These are phyloP conservation scores for Spicauda simplicius DNA, from an alignment of 2,888 invertebrate genomes.

Conservation along the genomic window DNA sequence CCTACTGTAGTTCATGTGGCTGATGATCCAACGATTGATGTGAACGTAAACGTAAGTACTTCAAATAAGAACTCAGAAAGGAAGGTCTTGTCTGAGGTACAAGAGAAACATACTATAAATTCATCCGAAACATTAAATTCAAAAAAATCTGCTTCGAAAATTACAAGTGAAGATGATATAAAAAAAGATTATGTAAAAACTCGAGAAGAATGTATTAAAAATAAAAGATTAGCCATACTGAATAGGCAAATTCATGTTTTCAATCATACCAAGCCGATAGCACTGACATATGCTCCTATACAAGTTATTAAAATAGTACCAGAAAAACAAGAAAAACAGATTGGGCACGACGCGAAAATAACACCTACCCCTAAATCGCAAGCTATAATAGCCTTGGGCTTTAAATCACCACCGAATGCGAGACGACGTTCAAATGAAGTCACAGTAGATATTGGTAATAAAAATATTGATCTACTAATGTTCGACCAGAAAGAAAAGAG, in stretches of 20 bases:
- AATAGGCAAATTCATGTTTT: constrained; percentile 59
- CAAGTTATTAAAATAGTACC: constrained; percentile 33
- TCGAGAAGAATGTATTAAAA: constrained; percentile 54
- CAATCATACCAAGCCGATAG: constrained; percentile 55
- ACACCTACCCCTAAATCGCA: neutral
- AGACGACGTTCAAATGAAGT: neutral
- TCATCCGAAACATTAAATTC: constrained; percentile 31
- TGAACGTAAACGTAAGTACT: constrained; percentile 43
- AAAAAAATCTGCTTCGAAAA: neutral
- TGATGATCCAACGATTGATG: constrained; percentile 14
- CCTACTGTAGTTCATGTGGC: neutral
- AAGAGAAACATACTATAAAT: constrained; percentile 52
- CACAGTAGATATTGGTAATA: neutral
- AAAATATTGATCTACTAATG: neutral
- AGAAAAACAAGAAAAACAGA: constrained; percentile 43
- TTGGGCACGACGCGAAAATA: neutral
- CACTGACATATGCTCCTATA: constrained; percentile 59
- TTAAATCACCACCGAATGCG: neutral
- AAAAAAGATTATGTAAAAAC: constrained; percentile 44
- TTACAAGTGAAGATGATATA: constrained; percentile 39
- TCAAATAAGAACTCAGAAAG: constrained; percentile 38
- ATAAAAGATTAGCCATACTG: constrained; percentile 64
- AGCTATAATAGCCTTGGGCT: too few relatives aligned
- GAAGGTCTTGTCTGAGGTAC: constrained; percentile 62
- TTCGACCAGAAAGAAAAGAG: neutral